Evolutionary conservation across 2,888 invertebrate genomes (phyloP), one percentile per base, ranked within the genome.

Genomic region (Ephialtes manifestator): DNA sequence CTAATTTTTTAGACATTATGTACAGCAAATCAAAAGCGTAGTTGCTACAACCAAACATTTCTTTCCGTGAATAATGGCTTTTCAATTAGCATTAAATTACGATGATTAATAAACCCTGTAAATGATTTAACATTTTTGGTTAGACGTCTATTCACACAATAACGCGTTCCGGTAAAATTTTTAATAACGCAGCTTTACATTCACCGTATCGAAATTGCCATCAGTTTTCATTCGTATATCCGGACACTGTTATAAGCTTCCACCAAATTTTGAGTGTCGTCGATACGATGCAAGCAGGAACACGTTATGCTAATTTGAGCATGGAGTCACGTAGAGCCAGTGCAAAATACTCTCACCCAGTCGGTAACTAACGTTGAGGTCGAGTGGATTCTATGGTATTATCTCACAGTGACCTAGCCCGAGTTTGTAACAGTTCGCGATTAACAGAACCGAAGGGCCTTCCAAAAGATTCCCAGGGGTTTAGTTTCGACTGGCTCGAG

Each of bases 281-380:
- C 11, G 28, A 55, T 31, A 51, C 35, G 28, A 35, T 20, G 79
- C 55, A 67, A 76, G 55, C 58, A 28, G 72, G 67, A 74, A 75
- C 46, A 53, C n/a, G 63, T 77, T 81, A 81, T 81, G 84, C 77
- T 68, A 84, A 81, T 84, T 48, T 39, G 15, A 53, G 68, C 76
- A 60, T 31, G 70, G 48, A 60, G 46, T 60, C 51, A 43, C 46
- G 5, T 8, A 20, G 55, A 28, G 20, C 20, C 43, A 31, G n/a
- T 43, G 39, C 39, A 65, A 63, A 65, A 63, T 18, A 43, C 20
- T 24, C 58, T 43, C 72, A 4, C 4, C 15, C 35, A 18, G 48
- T 39, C 48, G 71, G 15, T 63, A 75, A 76, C 65, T n/a, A 11
- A 13, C 15, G 46, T 43, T 60, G 31, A 10, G 24, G 11, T 65